Conservation (phyloP, 2,888 invertebrate genomes). For the Volucella bombylans region DNA sequence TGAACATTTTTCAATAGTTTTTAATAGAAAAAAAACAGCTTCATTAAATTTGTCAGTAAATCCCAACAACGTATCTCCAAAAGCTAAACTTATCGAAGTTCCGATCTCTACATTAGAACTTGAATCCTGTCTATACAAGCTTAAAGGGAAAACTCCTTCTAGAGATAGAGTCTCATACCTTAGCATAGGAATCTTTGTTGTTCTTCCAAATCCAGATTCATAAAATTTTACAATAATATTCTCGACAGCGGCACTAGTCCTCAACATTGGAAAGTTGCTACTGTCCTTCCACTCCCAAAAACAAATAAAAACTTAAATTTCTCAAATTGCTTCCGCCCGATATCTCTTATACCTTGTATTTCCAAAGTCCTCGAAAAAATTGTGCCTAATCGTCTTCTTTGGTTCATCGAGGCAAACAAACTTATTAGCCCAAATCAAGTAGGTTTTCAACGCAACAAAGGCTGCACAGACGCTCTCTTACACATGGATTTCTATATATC, state of each 20-base stretch:
- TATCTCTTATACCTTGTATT: constrained; percentile 30
- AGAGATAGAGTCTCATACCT: too few relatives aligned
- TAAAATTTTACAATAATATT: too few relatives aligned
- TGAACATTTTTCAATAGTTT: too few relatives aligned
- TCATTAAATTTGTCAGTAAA: too few relatives aligned
- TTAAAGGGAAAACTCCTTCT: too few relatives aligned
- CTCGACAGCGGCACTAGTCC: constrained; percentile 24
- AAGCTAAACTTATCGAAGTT: too few relatives aligned
- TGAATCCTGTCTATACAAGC: too few relatives aligned
- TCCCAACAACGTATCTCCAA: too few relatives aligned
- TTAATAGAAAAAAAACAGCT: too few relatives aligned
- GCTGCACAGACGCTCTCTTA: constrained; percentile 30
- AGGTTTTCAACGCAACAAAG: not conserved
- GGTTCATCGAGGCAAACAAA: constrained; percentile 28
- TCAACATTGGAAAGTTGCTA: constrained; percentile 34
- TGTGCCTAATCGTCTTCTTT: constrained; percentile 17
- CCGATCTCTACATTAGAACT: too few relatives aligned
- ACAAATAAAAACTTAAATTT: constrained; percentile 17
- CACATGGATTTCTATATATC: constrained; percentile 18
- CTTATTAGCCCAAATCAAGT: constrained; percentile 21
- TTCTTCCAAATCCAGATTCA: too few relatives aligned
- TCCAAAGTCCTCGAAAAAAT: constrained; percentile 45
- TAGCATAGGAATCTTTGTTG: too few relatives aligned
- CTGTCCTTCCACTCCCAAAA: constrained; percentile 38
- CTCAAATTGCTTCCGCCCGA: constrained; percentile 27